Percentiles rank a stretch among this genome's conserved stretches.
phyloP scores from a whole-genome alignment of 2,113 vertebrate species.

The Dicrurus megarhynchus region DNA sequence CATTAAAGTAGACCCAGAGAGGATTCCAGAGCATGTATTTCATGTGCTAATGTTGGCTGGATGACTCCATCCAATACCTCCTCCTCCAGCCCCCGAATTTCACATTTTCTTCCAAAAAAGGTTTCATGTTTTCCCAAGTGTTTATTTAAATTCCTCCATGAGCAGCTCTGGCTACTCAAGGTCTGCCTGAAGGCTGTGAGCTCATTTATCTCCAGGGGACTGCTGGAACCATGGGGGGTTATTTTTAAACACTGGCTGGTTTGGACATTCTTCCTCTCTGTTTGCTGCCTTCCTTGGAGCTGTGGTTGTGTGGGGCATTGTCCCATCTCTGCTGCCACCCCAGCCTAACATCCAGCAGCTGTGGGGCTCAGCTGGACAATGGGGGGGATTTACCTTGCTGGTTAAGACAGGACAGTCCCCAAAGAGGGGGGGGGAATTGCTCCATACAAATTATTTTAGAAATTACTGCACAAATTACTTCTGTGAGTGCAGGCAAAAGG shows the following conservation, averaged over 20 bases:
- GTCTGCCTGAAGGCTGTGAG: background rate
- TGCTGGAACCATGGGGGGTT: background rate
- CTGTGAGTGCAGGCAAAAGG: too few relatives aligned
- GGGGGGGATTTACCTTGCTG: rapidly evolving
- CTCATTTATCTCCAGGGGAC: constrained; percentile 28
- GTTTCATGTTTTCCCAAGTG: constrained; percentile 35
- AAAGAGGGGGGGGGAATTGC: background rate
- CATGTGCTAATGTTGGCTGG: constrained; percentile 38
- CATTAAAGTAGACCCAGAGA: background rate
- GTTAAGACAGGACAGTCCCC: background rate
- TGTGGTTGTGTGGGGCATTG: background rate
- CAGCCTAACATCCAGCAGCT: background rate
- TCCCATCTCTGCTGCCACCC: background rate
- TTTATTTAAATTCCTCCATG: constrained; percentile 19
- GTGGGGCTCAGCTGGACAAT: background rate
- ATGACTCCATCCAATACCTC: constrained; percentile 19
- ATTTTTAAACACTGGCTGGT: constrained; percentile 37
- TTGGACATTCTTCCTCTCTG: background rate
- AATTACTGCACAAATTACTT: background rate
- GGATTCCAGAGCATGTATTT: constrained; percentile 44
- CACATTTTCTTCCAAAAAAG: constrained; percentile 64
- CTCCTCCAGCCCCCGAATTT: constrained; percentile 7
- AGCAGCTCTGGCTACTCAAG: constrained; percentile 20
- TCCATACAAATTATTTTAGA: background rate
- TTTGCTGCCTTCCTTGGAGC: constrained; percentile 23